Evolutionary conservation across 2,113 vertebrate species (phyloP).

Genomic region (Rana temporaria): DNA sequence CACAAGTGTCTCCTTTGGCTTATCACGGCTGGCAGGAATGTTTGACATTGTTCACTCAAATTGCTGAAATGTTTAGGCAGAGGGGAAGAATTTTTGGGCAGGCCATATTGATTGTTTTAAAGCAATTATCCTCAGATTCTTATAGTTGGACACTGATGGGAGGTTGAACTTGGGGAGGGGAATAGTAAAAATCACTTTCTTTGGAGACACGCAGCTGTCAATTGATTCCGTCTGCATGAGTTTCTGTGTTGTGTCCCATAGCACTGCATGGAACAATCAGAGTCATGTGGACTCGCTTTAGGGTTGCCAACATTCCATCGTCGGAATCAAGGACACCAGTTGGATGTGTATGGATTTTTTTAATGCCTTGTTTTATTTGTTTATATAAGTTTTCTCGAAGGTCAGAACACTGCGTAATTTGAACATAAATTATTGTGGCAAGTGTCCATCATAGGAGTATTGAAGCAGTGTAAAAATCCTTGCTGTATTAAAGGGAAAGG

Average conservation of each 20-base stretch:
- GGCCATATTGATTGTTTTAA: slow-evolving; percentile 20
- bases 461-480: no score
- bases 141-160: not conserved
- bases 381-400: not conserved
- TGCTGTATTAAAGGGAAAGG: no score
- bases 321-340: slow-evolving; percentile 9
- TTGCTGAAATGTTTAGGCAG: slow-evolving; percentile 53
- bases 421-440: not conserved
- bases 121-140: slow-evolving; percentile 32
- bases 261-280: slow-evolving; percentile 17
- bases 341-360: slow-evolving; percentile 20
- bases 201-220: slow-evolving; percentile 23
- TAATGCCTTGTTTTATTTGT: slow-evolving; percentile 17
- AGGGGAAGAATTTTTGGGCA: slow-evolving; percentile 1
- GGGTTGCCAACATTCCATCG: slow-evolving; percentile 27
- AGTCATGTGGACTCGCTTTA: not conserved
- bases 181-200: not conserved
- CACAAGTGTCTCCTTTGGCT: slow-evolving; percentile 47
- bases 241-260: not conserved
- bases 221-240: not conserved
- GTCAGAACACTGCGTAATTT: slow-evolving; percentile 12
- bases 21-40: slow-evolving; percentile 56
- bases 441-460: no score
- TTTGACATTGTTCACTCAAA: slow-evolving; percentile 53
- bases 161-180: not conserved